Base-by-base conservation (phyloP, 2,888 invertebrate species). In the Dryomyza anilis region DNA sequence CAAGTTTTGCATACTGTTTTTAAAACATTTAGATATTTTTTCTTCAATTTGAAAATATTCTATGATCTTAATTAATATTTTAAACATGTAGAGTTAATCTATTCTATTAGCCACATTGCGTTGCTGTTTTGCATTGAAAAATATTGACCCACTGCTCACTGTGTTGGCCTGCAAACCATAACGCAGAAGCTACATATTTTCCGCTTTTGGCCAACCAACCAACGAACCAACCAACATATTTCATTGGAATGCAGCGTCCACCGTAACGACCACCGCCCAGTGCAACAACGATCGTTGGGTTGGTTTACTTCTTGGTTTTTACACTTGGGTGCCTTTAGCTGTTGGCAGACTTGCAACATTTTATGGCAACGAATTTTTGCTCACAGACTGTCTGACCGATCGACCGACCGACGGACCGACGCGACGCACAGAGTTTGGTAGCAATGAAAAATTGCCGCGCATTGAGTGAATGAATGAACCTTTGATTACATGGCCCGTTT, bases 231-330 rank as follows among this genome's bases (percentile, higher is more conserved):
- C n/a, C n/a, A n/a, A 53, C 43, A 43, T 53, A 61, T 61, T 61
- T 61, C 30, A 43, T 14, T 19, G 61, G 61, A 61, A 61, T 61
- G 61, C 39, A 60, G 46, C 30, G 52, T n/a, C 50, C 36, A 27
- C 10, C 33, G 23, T 23, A 14, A 12, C 48, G 19, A 33, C 30
- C 59, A 33, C 48, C 48, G 46, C 33, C 59, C 59, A 59, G 48
- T 48, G n/a, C 19, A 3, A 10, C 25, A 27, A 7, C 55, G 23
- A 12, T 46, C 25, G 23, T 36, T 21, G 19, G 30, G 12, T 53
- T 19, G 5, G 21, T 36, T 19, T 33, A 33, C 33, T 33, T 46
- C n/a, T 7, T 16, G 14, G 46, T 14, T 5, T 16, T 43, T 43
- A 19, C 53, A 27, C 29, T 39, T 52, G 52, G 50, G 3, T 52